Base-by-base conservation (phyloP, 2,888 invertebrate species). In the Steinernema carpocapsae region DNA sequence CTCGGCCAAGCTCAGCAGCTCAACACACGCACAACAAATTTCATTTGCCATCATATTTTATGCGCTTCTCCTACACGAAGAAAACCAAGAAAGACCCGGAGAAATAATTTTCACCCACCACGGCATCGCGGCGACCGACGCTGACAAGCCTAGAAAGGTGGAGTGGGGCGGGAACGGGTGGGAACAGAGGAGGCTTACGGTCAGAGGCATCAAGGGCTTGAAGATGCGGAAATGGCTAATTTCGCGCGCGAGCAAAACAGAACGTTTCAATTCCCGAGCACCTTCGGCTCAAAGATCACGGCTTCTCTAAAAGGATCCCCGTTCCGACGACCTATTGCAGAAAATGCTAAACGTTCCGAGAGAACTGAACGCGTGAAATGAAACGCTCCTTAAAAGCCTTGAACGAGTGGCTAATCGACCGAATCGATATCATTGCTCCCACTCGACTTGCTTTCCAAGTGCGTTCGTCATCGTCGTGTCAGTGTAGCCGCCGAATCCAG, bases 1-100 rank as follows among this genome's bases (percentile, higher is more conserved):
- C n/a, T n/a, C n/a, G n/a, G n/a, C n/a, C 56, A n/a, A n/a, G n/a
- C n/a, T n/a, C n/a, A n/a, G n/a, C 43, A 43, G 43, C 22, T 56
- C 51, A n/a, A 19, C 51, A 26, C 56, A 26, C 56, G 26, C 56
- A 56, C 56, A 56, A 56, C 56, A 26, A 22, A 56, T 56, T 56
- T 56, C 56, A 56, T 56, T 19, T 56, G 56, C 22, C 56, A 22
- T 56, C 56, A 56, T 56, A 56, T 56, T 26, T 56, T 56, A 56
- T 56, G 56, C 26, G 56, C 56, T 24, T 56, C 56, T 6, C 56
- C 56, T 14, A 26, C 26, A 22, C 43, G 43, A 43, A 43, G 43
- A 43, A 43, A 14, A 43, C 10, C 43, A 14, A 6, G 26, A 4
- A 26, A 56, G 56, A 26, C 22, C 3, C 56, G 6, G 56, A 56